These are phyloP conservation scores for Turnix velox DNA, from an alignment of 2,113 vertebrate genomes.

Conservation along the genomic window DNA sequence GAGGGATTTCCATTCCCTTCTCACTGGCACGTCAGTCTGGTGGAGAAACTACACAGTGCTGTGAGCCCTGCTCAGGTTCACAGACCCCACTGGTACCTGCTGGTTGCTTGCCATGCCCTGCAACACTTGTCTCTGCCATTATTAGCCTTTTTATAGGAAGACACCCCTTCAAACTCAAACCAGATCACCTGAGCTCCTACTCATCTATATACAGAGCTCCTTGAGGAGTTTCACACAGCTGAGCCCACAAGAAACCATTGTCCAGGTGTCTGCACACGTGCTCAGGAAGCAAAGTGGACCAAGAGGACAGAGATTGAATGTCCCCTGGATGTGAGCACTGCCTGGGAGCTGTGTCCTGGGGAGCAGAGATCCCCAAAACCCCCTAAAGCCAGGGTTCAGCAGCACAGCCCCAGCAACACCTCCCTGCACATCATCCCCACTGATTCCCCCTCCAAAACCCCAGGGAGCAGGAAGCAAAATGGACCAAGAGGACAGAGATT, in stretches of 20 bases:
- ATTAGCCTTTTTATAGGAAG: background rate
- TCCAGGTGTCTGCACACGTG: rapidly evolving
- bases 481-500: background rate
- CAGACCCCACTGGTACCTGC: rapidly evolving
- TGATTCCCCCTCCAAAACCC: rapidly evolving
- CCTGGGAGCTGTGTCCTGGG: rapidly evolving
- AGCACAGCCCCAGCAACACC: background rate
- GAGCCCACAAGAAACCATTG: background rate
- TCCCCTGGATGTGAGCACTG: rapidly evolving
- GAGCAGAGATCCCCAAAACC: rapidly evolving
- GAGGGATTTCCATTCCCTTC: constrained; percentile 30
- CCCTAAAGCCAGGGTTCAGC: background rate
- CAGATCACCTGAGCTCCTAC: background rate
- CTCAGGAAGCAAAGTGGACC: rapidly evolving
- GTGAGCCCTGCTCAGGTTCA: background rate
- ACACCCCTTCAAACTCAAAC: background rate
- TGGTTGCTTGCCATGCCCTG: rapidly evolving
- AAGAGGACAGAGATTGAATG: rapidly evolving
- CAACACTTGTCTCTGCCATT: background rate
- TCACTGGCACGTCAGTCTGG: background rate
- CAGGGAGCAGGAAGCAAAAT: rapidly evolving
- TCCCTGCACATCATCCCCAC: background rate
- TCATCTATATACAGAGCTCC: rapidly evolving
- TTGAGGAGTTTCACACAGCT: rapidly evolving
- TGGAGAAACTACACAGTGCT: background rate